Conservation (phyloP, 2,888 invertebrate genomes). For the Polylopha cassiicola region DNA sequence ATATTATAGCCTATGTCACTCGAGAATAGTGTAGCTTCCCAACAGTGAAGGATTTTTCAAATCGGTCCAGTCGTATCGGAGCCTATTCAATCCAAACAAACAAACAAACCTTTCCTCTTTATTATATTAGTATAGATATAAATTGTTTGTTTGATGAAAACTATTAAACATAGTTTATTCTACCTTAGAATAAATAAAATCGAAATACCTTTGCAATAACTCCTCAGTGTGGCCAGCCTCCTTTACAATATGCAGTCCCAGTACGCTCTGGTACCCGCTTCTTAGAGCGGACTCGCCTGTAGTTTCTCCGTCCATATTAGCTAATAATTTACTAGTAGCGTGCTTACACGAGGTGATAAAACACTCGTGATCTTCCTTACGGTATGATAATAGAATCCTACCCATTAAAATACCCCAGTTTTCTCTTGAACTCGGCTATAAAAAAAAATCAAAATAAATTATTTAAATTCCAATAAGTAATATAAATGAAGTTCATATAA, state of each 20-base stretch:
- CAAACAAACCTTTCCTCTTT: too few species aligned
- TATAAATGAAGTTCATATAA: too few species aligned
- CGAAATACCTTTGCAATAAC: slow-evolving; percentile 46
- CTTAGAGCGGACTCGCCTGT: slow-evolving; percentile 61
- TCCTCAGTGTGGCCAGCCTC: slow-evolving; percentile 61
- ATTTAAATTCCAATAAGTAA: background rate
- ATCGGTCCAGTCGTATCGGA: too few species aligned
- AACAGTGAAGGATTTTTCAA: too few species aligned
- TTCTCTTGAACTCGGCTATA: slow-evolving; percentile 60
- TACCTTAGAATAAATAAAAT: background rate
- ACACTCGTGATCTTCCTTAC: slow-evolving; percentile 47
- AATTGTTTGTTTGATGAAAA: too few species aligned
- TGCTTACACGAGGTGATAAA: slow-evolving; percentile 60
- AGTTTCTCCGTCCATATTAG: slow-evolving; percentile 59
- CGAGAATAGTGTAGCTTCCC: too few species aligned
- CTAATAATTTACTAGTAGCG: slow-evolving; percentile 47
- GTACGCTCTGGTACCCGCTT: slow-evolving; percentile 63
- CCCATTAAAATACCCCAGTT: slow-evolving; percentile 89
- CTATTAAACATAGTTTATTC: too few species aligned
- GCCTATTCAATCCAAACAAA: too few species aligned
- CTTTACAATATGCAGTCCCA: slow-evolving; percentile 64
- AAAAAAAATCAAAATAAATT: slow-evolving; percentile 3
- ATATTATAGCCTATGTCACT: too few species aligned
- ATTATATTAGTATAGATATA: too few species aligned
- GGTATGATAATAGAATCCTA: slow-evolving; percentile 80